Evolutionary conservation across 2,113 vertebrate species (phyloP), one percentile per base, ranked within the genome.

Genomic region (Cheilinus undulatus): DNA sequence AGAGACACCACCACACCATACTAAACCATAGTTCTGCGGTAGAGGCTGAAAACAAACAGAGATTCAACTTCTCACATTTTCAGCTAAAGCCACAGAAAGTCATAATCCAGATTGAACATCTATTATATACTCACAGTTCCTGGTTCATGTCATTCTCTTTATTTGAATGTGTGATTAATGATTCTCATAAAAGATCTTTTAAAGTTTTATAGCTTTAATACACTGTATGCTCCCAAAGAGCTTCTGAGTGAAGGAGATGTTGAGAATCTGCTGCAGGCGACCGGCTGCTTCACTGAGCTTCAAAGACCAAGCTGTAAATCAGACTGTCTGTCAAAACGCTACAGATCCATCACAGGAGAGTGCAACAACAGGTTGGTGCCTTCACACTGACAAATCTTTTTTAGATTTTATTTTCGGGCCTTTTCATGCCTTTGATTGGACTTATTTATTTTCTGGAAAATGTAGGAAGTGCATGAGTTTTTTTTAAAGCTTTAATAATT

Each of bases 281-380:
- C 92, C 0, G 93, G 93, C 50, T 95, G 94, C 73, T 90, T 88
- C 0, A 50, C 86, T 28, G 91, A 93, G 68, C 79, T 91, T 49
- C 85, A 78, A 34, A 86, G 28, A 9, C 89, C 90, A 24, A 58
- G 46, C 48, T 95, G 93, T 77, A 80, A 76, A 52, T 82, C 56
- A 0, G 90, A 69, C 89, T 95, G 94, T 51, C 79, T 93, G 50
- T 89, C 91, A 15, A 85, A 93, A 48, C 93, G 92, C 30, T 94
- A 94, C 89, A 91, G 94, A 36, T 91, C 91, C 79, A 74, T 94
- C 82, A 92, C 91, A 14, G 93, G 92, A 32, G 89, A 92, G 45
- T 95, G 94, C 79, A 95, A 95, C 88, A 95, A 94, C 92, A 92
- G 90, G 94, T 93, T 11, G 66, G 38, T 22, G 28, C 43, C n/a